Evolutionary conservation across 2,113 vertebrate genomes (phyloP).

Genomic region (Neolamprologus longior): DNA sequence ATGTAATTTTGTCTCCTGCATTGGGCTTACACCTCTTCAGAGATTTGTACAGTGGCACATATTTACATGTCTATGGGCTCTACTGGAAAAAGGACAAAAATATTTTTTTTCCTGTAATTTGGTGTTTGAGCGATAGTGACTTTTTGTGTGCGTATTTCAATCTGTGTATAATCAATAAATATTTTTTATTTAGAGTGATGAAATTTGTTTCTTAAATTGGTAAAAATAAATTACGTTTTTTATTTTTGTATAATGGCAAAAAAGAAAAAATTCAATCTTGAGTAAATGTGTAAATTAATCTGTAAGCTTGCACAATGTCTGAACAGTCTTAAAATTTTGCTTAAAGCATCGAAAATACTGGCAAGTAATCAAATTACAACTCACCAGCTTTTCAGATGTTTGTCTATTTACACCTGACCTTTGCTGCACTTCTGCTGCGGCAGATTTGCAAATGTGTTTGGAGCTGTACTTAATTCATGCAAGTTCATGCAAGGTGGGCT

Average conservation of each 20-base stretch:
- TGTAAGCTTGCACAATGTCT: neutral
- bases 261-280: fast-evolving
- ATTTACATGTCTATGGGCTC: neutral
- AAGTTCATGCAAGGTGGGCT: neutral
- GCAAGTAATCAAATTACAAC: neutral
- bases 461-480: neutral
- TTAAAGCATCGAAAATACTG: neutral
- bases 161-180: neutral
- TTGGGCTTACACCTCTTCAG: neutral
- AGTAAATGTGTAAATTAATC: neutral
- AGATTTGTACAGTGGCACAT: neutral
- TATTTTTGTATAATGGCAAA: neutral
- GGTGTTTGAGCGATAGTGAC: fast-evolving
- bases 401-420: neutral
- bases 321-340: neutral
- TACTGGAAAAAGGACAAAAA: neutral
- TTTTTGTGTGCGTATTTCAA: neutral
- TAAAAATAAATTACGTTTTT: fast-evolving
- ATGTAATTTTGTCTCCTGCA: neutral
- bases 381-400: neutral
- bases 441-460: neutral
- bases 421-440: neutral
- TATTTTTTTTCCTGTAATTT: neutral
- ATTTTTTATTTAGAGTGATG: neutral
- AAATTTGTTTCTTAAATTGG: neutral